phyloP scores from a whole-genome alignment of 2,888 invertebrate species.

The Ormyrus nitidulus region DNA sequence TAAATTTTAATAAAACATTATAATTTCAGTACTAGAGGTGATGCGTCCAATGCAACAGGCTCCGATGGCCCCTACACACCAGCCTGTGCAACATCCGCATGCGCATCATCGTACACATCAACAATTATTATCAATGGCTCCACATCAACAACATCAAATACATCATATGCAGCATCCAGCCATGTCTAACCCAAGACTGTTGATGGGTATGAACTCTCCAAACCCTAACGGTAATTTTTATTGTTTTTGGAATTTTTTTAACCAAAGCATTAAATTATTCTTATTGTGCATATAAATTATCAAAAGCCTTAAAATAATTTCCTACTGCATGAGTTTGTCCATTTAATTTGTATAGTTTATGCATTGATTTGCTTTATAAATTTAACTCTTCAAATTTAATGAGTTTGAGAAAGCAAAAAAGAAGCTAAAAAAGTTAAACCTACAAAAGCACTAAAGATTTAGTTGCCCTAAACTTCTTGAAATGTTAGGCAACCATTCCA shows the following conservation, averaged over 20 bases:
- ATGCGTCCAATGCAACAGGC: conserved; percentile 74
- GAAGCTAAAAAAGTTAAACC: conserved; percentile 22
- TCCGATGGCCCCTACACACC: conserved; percentile 72
- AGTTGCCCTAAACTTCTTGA: no score
- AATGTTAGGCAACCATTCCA: no score
- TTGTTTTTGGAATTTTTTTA: background rate
- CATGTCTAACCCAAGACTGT: conserved; percentile 74
- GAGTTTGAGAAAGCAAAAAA: conserved; percentile 45
- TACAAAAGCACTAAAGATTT: no score
- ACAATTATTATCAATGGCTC: conserved; percentile 73
- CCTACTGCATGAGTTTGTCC: conserved; percentile 54
- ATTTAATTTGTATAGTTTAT: conserved; percentile 15
- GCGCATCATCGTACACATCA: conserved; percentile 69
- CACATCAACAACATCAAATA: conserved; percentile 65
- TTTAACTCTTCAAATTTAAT: conserved; percentile 16
- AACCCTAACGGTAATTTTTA: conserved; percentile 67
- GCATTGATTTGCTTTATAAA: conserved; percentile 32
- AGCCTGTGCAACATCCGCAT: conserved; percentile 69
- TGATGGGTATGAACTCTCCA: conserved; percentile 77
- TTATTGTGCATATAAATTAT: conserved; percentile 6
- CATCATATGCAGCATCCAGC: conserved; percentile 71
- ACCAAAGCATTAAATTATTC: background rate
- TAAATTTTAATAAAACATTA: no score
- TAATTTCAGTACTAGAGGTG: conserved; percentile 45
- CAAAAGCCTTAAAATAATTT: conserved; percentile 1